phyloP scores from a whole-genome alignment of 2,113 vertebrate genomes.

The Thalassarche chlororhynchos region DNA sequence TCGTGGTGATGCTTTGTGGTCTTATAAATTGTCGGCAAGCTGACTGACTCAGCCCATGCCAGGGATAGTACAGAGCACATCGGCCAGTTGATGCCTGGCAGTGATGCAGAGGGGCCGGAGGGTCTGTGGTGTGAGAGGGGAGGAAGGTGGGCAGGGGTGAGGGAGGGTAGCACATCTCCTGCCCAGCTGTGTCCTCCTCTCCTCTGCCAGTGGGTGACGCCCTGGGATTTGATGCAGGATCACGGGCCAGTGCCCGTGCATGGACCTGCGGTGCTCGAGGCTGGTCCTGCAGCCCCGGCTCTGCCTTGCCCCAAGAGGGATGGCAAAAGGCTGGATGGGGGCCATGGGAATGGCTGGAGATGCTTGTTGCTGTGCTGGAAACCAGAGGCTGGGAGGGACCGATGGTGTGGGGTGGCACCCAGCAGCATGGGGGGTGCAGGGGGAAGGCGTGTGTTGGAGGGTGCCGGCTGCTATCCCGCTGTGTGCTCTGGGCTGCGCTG shows the following conservation, averaged over 20 bases:
- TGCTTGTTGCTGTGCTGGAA: neutral
- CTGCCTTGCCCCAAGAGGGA: neutral
- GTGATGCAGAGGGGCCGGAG: neutral
- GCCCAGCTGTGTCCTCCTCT: neutral
- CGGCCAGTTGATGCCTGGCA: rapidly evolving
- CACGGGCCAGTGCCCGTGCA: rapidly evolving
- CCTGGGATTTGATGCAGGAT: neutral
- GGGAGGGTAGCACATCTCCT: neutral
- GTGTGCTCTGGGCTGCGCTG: neutral
- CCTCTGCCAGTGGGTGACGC: neutral
- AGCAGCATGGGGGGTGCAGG: neutral
- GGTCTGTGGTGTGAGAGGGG: neutral
- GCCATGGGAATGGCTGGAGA: neutral
- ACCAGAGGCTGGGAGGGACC: neutral
- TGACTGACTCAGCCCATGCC: neutral
- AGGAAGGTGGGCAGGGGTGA: neutral
- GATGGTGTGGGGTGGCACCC: neutral
- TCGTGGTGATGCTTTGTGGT: neutral
- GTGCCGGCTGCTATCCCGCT: neutral
- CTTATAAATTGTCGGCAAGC: neutral
- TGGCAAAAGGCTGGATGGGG: neutral
- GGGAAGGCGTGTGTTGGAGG: no score
- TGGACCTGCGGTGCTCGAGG: neutral
- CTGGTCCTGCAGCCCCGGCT: neutral
- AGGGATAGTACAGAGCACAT: neutral